phyloP scores from a whole-genome alignment of 2,888 invertebrate species.

The Notodonta dromedarius region DNA sequence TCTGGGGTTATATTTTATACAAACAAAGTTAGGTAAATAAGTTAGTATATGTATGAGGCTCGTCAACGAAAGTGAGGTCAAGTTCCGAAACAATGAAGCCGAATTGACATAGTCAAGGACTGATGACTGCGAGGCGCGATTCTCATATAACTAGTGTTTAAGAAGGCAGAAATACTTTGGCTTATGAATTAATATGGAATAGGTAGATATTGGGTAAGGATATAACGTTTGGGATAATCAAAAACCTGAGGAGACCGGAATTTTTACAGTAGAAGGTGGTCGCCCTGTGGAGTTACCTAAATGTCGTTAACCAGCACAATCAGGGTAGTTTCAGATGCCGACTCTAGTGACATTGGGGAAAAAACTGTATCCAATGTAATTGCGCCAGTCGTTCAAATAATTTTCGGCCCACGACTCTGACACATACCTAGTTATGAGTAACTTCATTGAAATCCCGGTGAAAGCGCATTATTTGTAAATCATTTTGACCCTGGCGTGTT shows the following conservation, averaged over 20 bases:
- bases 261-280: no score
- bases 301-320: no score
- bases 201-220: no score
- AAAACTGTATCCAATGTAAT: background rate
- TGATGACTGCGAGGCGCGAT: conserved; percentile 20
- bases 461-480: conserved; percentile 46
- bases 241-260: no score
- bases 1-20: no score
- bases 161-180: no score
- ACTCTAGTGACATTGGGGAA: no score
- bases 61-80: conserved; percentile 60
- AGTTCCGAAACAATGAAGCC: conserved; percentile 44
- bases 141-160: background rate
- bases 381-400: conserved; percentile 4
- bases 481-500: conserved; percentile 38
- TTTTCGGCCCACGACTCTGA: conserved; percentile 25
- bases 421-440: conserved; percentile 28
- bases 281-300: no score
- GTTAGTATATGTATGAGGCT: conserved; percentile 24
- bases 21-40: background rate
- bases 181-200: no score
- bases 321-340: no score
- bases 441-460: conserved; percentile 45
- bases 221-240: no score
- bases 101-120: conserved; percentile 31